phyloP scores from a whole-genome alignment of 1,140 invertebrate genomes.

The Drosophila nikananu region DNA sequence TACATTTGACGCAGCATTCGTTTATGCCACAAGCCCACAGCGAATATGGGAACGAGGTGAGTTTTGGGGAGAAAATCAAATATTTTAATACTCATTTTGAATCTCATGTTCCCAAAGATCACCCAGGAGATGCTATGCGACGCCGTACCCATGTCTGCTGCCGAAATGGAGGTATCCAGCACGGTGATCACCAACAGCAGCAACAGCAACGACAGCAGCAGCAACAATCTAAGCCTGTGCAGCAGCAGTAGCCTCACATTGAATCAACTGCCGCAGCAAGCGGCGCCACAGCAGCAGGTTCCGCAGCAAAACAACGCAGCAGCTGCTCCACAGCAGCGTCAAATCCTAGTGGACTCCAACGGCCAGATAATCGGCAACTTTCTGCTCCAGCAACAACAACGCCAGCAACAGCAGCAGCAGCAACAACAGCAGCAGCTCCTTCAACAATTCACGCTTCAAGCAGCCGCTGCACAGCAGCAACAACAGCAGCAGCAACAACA shows the following conservation, averaged over 20 bases:
- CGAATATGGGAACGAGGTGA: slow-evolving; percentile 69
- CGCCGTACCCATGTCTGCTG: slow-evolving; percentile 79
- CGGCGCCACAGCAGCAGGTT: slow-evolving; percentile 29
- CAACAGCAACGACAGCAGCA: slow-evolving; percentile 83
- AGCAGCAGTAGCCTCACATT: slow-evolving; percentile 66
- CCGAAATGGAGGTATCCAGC: slow-evolving; percentile 84
- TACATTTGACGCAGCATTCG: slow-evolving; percentile 67
- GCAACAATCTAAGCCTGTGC: slow-evolving; percentile 71
- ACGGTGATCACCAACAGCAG: slow-evolving; percentile 82
- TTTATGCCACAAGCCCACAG: slow-evolving; percentile 67
- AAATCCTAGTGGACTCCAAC: slow-evolving; percentile 80
- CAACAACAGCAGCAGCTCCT: slow-evolving; percentile 66
- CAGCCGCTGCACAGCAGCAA: slow-evolving; percentile 59
- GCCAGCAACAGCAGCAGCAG: slow-evolving; percentile 66
- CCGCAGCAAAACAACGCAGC: slow-evolving; percentile 38
- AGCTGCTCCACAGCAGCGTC: slow-evolving; percentile 60
- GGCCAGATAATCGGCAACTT: slow-evolving; percentile 84
- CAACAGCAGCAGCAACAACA: slow-evolving; percentile 38
- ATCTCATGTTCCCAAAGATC: slow-evolving; percentile 23
- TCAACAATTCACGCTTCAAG: slow-evolving; percentile 72
- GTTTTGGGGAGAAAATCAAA: not conserved
- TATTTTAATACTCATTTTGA: not conserved
- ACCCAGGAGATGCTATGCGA: slow-evolving; percentile 70
- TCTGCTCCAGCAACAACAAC: slow-evolving; percentile 41
- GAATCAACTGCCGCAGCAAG: slow-evolving; percentile 62